Percentiles rank a stretch among this genome's conserved stretches.
phyloP scores from a whole-genome alignment of 2,888 invertebrate genomes.

The Quadriops clusia region DNA sequence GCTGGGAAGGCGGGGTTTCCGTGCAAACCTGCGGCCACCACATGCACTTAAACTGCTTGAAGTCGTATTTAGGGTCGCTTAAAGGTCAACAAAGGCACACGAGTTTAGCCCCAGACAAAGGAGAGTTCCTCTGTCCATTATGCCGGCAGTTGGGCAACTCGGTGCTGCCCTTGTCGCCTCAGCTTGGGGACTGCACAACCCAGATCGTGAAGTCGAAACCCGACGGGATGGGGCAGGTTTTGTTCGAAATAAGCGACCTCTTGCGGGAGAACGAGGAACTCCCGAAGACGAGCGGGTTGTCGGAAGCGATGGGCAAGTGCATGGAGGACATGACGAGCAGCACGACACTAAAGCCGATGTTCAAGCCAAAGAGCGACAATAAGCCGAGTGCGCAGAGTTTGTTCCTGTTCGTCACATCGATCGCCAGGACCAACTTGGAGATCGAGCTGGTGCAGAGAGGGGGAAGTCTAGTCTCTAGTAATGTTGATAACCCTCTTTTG shows the following conservation, averaged over 20 bases:
- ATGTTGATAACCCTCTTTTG: constrained; percentile 47
- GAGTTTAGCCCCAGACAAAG: constrained; percentile 58
- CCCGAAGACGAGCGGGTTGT: constrained; percentile 59
- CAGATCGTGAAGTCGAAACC: constrained; percentile 51
- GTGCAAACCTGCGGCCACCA: constrained; percentile 96
- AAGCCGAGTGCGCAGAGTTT: constrained; percentile 58
- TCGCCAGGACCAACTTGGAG: constrained; percentile 85
- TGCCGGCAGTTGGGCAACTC: constrained; percentile 88
- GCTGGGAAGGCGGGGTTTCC: constrained; percentile 86
- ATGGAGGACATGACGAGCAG: constrained; percentile 91
- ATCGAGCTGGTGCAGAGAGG: constrained; percentile 83
- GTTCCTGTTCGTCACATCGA: constrained; percentile 79
- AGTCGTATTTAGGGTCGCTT: constrained; percentile 79
- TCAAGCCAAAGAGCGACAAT: constrained; percentile 54
- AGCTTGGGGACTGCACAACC: constrained; percentile 53
- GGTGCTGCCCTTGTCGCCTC: constrained; percentile 72
- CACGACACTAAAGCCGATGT: constrained; percentile 71
- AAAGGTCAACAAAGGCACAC: constrained; percentile 65
- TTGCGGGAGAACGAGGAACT: constrained; percentile 55
- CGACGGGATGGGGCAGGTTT: constrained; percentile 36
- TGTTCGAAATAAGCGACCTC: constrained; percentile 44
- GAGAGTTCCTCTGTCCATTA: constrained; percentile 90
- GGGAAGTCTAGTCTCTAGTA: constrained; percentile 49
- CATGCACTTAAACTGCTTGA: constrained; percentile 87
- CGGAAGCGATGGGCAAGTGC: constrained; percentile 80